Evolutionary conservation across 2,888 invertebrate species (phyloP), one percentile per base, ranked within the genome.

Genomic region (Lutraria lutraria): DNA sequence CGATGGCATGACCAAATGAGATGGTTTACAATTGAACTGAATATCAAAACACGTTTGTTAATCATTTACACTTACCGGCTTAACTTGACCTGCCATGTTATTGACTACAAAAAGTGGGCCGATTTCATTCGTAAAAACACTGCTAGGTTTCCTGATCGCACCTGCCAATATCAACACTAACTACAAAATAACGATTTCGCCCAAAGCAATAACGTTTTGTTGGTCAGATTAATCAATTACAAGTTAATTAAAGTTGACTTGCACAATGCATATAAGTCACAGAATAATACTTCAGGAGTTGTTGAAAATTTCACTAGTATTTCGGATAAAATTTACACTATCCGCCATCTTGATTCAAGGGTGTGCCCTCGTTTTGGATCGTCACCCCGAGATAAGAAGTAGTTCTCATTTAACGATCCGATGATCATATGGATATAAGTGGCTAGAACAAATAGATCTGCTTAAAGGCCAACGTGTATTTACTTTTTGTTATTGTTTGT

Each of bases 341-440:
- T 92, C 94, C 94, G 94, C 95, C 95, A 95, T 95, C 88, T 94
- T 95, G 94, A 93, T 90, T 93, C 93, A 94, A 94, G 95, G 95
- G 94, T 94, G 94, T 94, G 94, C 92, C 94, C 93, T 92, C 89
- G 92, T 92, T 93, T 93, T 89, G 91, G 91, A 91, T 92, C 89
- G 84, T 84, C 76, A 88, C 72, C 83, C 87, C 52, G 54, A 43
- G 52, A 21, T n/a, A 86, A 86, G 88, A 90, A 87, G 72, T 91
- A 89, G 91, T 86, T 31, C 91, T 52, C 43, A 25, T 63, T 76
- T 34, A 34, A 34, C 31, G 19, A 19, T 76, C 25, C 12, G 25
- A 16, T 0, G 31, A 34, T 31, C 29, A 31, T 31, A 16, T 31
- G 25, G 31, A 34, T 0, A 34, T 19, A 4, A 76, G 1, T 0